Percentiles rank a stretch among this genome's conserved stretches.
phyloP scores from a whole-genome alignment of 2,888 invertebrate species.

The Catocala nupta region DNA sequence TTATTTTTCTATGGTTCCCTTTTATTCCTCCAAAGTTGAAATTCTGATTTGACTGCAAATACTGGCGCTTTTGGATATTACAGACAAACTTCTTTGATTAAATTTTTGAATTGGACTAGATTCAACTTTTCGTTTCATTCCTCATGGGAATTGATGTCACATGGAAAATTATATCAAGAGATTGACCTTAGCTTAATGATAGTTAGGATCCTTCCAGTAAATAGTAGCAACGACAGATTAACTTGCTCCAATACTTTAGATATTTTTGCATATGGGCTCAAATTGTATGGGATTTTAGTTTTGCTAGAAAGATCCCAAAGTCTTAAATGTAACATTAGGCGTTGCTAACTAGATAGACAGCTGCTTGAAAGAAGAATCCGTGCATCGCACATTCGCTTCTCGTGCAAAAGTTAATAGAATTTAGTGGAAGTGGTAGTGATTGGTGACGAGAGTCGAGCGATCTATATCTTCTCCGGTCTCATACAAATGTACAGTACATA shows the following conservation, averaged over 20 bases:
- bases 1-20: conserved; percentile 34
- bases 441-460: conserved; percentile 80
- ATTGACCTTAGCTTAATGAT: conserved; percentile 81
- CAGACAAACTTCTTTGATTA: conserved; percentile 54
- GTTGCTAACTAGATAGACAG: conserved; percentile 86
- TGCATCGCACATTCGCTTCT: conserved; percentile 87
- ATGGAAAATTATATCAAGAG: conserved; percentile 70
- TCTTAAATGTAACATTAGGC: conserved; percentile 85
- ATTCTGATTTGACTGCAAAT: conserved; percentile 66
- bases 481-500: conserved; percentile 59
- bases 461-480: conserved; percentile 80
- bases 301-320: conserved; percentile 75
- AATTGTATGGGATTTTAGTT: conserved; percentile 28
- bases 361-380: conserved; percentile 86
- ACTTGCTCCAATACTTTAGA: conserved; percentile 7
- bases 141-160: conserved; percentile 83
- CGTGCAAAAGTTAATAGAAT: conserved; percentile 84
- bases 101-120: conserved; percentile 65
- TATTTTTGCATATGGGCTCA: conserved; percentile 17
- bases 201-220: conserved; percentile 79
- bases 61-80: conserved; percentile 87
- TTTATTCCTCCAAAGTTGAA: conserved; percentile 59
- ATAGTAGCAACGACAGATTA: conserved; percentile 37
- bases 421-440: conserved; percentile 81
- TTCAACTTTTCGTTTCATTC: conserved; percentile 86